A percentile compares a stretch with the other conserved stretches of the same genome.
Evolutionary conservation across 2,888 invertebrate species (phyloP).

Genomic region (Scotopteryx bipunctaria): DNA sequence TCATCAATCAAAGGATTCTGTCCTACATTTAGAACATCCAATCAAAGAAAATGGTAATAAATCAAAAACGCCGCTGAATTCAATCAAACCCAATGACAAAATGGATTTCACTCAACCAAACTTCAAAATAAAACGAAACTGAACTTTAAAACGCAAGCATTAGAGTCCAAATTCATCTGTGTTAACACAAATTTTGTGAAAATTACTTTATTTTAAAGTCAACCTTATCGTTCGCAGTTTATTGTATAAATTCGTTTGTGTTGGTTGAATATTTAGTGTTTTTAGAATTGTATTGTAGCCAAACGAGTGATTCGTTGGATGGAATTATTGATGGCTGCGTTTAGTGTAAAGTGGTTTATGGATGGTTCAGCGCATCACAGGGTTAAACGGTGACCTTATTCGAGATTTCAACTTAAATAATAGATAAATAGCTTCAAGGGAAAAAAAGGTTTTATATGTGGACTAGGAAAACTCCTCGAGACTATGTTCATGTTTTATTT

Average conservation of each 20-base stretch:
- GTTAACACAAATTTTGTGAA: neutral
- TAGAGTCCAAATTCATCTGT: constrained; percentile 1
- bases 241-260: too few relatives aligned
- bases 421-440: too few relatives aligned
- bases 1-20: neutral
- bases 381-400: neutral
- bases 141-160: neutral
- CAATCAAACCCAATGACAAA: constrained; percentile 45
- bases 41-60: constrained; percentile 40
- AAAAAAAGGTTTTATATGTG: too few relatives aligned
- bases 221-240: too few relatives aligned
- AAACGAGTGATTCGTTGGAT: constrained; percentile 17
- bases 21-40: constrained; percentile 25
- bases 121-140: neutral
- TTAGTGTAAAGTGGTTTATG: constrained; percentile 8
- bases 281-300: too few relatives aligned
- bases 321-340: constrained; percentile 9
- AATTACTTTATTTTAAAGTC: constrained; percentile 13
- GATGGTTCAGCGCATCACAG: neutral
- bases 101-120: constrained; percentile 31
- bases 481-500: too few relatives aligned
- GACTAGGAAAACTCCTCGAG: too few relatives aligned
- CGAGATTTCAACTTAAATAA: too few relatives aligned
- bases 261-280: too few relatives aligned
- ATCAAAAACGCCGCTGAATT: constrained; percentile 39